phyloP scores from a whole-genome alignment of 2,113 vertebrate species.

The Bettongia penicillata region DNA sequence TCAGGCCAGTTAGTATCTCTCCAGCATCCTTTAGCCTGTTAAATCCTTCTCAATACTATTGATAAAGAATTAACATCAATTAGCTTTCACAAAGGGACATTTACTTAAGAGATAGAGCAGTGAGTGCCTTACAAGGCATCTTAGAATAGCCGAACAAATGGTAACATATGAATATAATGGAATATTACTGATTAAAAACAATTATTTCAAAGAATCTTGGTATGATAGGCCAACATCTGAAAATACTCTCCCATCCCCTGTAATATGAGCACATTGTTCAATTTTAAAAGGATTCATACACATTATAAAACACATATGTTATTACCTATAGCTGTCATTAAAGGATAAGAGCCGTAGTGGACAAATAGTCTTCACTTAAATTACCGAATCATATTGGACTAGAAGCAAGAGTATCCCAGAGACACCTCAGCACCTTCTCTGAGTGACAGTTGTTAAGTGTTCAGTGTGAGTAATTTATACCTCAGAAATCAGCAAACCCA shows the following conservation, averaged over 20 bases:
- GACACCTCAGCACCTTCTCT: not conserved
- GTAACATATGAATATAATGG: not conserved
- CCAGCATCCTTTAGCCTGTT: not conserved
- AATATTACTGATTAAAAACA: not conserved
- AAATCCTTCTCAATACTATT: not conserved
- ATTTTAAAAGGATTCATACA: not conserved
- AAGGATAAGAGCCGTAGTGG: not conserved
- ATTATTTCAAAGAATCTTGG: not conserved
- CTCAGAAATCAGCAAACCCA: not conserved
- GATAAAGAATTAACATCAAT: not conserved
- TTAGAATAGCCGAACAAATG: not conserved
- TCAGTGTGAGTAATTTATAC: not conserved
- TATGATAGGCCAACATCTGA: not conserved
- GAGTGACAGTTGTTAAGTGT: not conserved
- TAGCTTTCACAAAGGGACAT: not conserved
- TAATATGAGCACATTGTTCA: not conserved
- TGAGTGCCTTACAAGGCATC: not conserved
- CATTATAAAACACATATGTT: not conserved
- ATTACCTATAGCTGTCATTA: too few relatives aligned
- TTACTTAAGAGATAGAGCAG: not conserved
- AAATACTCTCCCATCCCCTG: not conserved
- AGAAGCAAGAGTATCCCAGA: not conserved
- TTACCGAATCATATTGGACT: not conserved
- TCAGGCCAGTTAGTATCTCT: not conserved
- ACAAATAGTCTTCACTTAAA: not conserved